Evolutionary conservation across 2,797 vertebrate genomes (phyloP), one percentile per base, ranked within the genome.

Genomic region (Anabas testudineus): DNA sequence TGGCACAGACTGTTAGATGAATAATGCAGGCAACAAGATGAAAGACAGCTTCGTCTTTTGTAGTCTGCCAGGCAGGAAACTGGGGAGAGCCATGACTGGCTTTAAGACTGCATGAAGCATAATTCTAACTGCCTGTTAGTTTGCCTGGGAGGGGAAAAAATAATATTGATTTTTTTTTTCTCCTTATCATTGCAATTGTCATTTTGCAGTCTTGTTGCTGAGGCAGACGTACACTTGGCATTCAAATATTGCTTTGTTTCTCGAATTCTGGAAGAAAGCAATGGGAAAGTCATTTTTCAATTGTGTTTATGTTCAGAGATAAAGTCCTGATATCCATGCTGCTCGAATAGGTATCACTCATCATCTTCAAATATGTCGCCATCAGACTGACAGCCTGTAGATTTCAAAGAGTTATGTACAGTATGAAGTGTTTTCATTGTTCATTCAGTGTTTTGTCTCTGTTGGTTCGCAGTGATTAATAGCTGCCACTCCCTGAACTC

Each of bases 41-140:
- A 90, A 88, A 89, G 81, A 86, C 78, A 67, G 81, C 75, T 41
- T 80, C 18, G 56, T 85, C 80, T 88, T 93, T 91, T 91, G 84
- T 90, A 84, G 81, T 87, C 74, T 86, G 85, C 89, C 68, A 88
- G 78, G 73, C 61, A 70, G 66, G 81, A 84, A 86, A 81, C 81
- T 58, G 47, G 59, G 74, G 59, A 67, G 82, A 72, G 73, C 69
- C 61, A 64, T 54, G 60, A 28, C 73, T 74, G 71, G 57, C 66
- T 90, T 81, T 81, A 81, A 76, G 81, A 68, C 82, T 42, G 51
- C 69, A 78, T 63, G 59, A 76, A 56, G 72, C 78, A 41, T 83
- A 62, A 73, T 81, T 77, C 67, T 75, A 82, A 84, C 68, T 65
- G 84, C 80, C 85, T 82, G 78, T 88, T 92, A 85, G 76, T 90